Evolutionary conservation across 2,797 vertebrate genomes (phyloP).

Genomic region (Mionectes olivaceus): DNA sequence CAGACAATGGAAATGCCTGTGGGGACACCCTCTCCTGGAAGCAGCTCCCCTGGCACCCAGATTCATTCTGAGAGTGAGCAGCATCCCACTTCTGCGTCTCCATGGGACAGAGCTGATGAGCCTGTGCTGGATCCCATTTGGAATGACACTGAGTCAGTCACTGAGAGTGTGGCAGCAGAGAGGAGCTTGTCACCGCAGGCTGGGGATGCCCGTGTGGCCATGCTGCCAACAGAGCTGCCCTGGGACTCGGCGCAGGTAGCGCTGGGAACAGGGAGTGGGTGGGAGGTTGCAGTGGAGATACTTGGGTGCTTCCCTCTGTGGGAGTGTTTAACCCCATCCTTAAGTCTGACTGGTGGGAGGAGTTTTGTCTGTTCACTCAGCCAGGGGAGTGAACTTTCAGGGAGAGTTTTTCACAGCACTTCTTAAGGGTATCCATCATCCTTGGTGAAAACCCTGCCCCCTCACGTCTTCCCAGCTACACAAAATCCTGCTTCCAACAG

Average conservation of each 20-base stretch:
- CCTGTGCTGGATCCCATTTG: not conserved
- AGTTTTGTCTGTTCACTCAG: not conserved
- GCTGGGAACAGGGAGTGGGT: not conserved
- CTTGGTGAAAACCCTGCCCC: not conserved
- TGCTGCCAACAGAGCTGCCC: constrained; percentile 69
- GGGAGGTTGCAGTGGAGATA: not conserved
- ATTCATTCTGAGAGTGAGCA: constrained; percentile 7
- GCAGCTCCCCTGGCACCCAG: not conserved
- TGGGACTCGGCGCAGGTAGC: constrained; percentile 85
- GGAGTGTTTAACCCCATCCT: accelerated
- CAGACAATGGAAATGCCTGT: not conserved
- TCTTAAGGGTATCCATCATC: not conserved
- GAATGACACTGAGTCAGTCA: constrained; percentile 47
- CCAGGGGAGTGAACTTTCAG: not conserved
- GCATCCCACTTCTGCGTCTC: constrained; percentile 54
- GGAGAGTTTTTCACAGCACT: not conserved
- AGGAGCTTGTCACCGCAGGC: constrained; percentile 39
- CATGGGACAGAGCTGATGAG: constrained; percentile 68
- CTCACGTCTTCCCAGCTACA: not conserved
- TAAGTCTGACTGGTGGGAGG: not conserved
- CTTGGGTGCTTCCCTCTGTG: not conserved
- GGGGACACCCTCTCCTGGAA: not conserved
- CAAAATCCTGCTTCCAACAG: not conserved
- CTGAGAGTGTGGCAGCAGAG: constrained; percentile 46
- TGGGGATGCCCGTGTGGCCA: constrained; percentile 39